phyloP scores from a whole-genome alignment of 2,113 vertebrate species.

The Cavia aperea region DNA sequence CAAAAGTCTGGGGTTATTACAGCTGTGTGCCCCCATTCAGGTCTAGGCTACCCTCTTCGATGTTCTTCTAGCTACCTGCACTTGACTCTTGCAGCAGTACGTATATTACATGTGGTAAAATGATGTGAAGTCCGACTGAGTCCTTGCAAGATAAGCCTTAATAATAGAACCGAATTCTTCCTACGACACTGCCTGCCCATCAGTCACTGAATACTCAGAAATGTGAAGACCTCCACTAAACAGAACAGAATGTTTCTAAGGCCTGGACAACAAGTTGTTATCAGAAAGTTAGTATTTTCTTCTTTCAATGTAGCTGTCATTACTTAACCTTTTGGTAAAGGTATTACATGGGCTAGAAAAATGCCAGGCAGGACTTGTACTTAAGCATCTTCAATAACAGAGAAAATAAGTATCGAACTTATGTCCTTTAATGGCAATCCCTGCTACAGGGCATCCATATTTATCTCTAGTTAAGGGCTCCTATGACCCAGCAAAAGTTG shows the following conservation, averaged over 20 bases:
- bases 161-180: neutral
- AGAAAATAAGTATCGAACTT: neutral
- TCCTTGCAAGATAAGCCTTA: slow-evolving; percentile 1
- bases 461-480: neutral
- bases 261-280: neutral
- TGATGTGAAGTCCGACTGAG: neutral
- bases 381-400: neutral
- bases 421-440: too few relatives aligned
- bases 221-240: neutral
- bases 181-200: neutral
- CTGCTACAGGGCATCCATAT: neutral
- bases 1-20: neutral
- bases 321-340: slow-evolving; percentile 13
- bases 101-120: neutral
- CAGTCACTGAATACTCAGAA: neutral
- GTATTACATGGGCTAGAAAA: slow-evolving; percentile 7
- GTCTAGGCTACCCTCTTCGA: neutral
- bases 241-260: neutral
- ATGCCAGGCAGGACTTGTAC: neutral
- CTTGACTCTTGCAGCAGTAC: neutral
- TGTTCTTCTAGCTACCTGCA: neutral
- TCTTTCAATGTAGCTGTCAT: slow-evolving; percentile 4
- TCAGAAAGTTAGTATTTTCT: neutral
- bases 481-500: neutral
- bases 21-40: neutral